Evolutionary conservation across 2,113 vertebrate genomes (phyloP).

Genomic region (Notothenia rossii): DNA sequence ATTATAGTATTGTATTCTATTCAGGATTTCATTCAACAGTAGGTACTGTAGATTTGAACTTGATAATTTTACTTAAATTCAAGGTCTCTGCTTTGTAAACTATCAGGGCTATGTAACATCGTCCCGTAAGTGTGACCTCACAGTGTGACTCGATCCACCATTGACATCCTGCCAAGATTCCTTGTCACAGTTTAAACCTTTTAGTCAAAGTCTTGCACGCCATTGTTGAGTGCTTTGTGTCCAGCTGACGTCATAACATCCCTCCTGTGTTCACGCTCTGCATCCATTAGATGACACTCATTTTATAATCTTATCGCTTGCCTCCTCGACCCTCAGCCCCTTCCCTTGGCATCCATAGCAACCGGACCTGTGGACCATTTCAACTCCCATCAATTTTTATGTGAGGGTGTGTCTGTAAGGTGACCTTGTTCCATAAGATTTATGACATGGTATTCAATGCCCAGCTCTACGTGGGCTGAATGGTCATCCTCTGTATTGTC

Average conservation of each 20-base stretch:
- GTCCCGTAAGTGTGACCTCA: conserved; percentile 13
- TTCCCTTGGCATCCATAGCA: conserved; percentile 15
- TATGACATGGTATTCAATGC: conserved; percentile 17
- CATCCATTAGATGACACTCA: not conserved
- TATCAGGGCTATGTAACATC: not conserved
- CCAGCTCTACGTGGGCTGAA: not conserved
- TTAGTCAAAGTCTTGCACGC: conserved; percentile 26
- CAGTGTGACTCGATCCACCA: not conserved
- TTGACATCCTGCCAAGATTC: not conserved
- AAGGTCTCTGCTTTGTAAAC: not conserved
- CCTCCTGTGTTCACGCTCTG: not conserved
- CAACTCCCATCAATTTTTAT: not conserved
- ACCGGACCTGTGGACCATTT: not conserved
- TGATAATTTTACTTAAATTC: not conserved
- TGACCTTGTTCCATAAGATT: conserved; percentile 34
- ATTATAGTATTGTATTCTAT: not conserved
- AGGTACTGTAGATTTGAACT: not conserved
- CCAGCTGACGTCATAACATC: not conserved
- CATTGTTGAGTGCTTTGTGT: not conserved
- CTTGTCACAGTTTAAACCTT: conserved; percentile 13
- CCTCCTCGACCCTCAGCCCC: not conserved
- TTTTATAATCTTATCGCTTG: not conserved
- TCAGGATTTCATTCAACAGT: not conserved
- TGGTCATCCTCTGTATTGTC: not conserved
- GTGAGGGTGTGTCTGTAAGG: not conserved